Evolutionary conservation across 2,113 vertebrate species (phyloP).

Genomic region (Rhipidura dahli): DNA sequence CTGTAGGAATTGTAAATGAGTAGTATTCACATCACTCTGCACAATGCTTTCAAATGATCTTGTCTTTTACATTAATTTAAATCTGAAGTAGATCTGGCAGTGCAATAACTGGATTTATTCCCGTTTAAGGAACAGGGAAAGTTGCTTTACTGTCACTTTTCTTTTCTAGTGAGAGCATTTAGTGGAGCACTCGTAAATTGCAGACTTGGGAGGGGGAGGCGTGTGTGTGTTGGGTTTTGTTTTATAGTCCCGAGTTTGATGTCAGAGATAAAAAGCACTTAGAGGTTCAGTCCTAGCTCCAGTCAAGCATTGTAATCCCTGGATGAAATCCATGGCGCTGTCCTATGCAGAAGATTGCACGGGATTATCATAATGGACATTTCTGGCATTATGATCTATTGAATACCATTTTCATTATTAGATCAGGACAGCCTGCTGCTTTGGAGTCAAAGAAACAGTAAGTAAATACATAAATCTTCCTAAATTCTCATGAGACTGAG

Average conservation of each 20-base stretch:
- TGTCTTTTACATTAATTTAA: slow-evolving; percentile 26
- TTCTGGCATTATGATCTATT: slow-evolving; percentile 30
- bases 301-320: slow-evolving; percentile 13
- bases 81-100: neutral
- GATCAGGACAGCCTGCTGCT: neutral
- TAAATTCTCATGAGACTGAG: neutral
- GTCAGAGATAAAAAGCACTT: slow-evolving; percentile 15
- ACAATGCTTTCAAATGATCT: slow-evolving; percentile 9
- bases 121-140: neutral
- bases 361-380: slow-evolving; percentile 41
- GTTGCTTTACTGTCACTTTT: neutral
- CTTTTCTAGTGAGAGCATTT: slow-evolving; percentile 2
- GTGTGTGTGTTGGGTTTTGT: neutral
- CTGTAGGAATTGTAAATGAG: slow-evolving; percentile 42
- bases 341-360: neutral
- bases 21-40: neutral
- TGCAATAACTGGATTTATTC: slow-evolving; percentile 17
- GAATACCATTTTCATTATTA: neutral
- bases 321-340: neutral
- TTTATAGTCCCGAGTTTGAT: neutral
- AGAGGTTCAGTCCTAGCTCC: slow-evolving; percentile 1
- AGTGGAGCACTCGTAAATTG: neutral
- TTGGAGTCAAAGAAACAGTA: neutral
- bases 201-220: neutral
- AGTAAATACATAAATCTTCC: slow-evolving; percentile 6